Evolutionary conservation across 2,797 vertebrate species (phyloP).

Genomic region (Lithobates sylvaticus): DNA sequence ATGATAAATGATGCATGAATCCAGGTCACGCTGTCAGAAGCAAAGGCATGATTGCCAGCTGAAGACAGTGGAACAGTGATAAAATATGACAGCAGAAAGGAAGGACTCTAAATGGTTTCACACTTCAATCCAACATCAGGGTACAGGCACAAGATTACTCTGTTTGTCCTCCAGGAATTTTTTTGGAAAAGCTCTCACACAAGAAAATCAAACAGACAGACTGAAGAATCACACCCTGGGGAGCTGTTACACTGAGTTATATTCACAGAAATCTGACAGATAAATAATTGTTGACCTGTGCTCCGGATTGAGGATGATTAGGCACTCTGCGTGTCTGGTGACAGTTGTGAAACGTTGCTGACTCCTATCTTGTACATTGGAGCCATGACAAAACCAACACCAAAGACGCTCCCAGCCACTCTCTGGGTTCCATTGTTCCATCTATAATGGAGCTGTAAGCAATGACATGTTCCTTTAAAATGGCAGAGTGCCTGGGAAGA

Average conservation of each 20-base stretch:
- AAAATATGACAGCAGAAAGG: slow-evolving; percentile 70
- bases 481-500: slow-evolving; percentile 41
- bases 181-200: slow-evolving; percentile 65
- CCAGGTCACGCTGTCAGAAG: slow-evolving; percentile 62
- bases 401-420: slow-evolving; percentile 58
- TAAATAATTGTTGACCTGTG: slow-evolving; percentile 71
- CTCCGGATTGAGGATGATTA: slow-evolving; percentile 68
- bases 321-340: slow-evolving; percentile 59
- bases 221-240: slow-evolving; percentile 70
- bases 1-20: slow-evolving; percentile 19
- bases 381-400: slow-evolving; percentile 64
- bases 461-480: slow-evolving; percentile 64
- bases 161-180: slow-evolving; percentile 67
- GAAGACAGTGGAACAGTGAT: slow-evolving; percentile 59
- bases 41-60: slow-evolving; percentile 60
- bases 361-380: slow-evolving; percentile 64
- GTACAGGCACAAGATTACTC: slow-evolving; percentile 59
- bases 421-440: slow-evolving; percentile 62
- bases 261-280: slow-evolving; percentile 74
- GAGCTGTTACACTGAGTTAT: slow-evolving; percentile 69
- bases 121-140: slow-evolving; percentile 65
- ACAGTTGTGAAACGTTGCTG: slow-evolving; percentile 68
- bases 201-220: slow-evolving; percentile 72
- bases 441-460: slow-evolving; percentile 34
- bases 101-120: slow-evolving; percentile 69